Conservation (phyloP, 2,113 vertebrate species). For the Channa argus region DNA sequence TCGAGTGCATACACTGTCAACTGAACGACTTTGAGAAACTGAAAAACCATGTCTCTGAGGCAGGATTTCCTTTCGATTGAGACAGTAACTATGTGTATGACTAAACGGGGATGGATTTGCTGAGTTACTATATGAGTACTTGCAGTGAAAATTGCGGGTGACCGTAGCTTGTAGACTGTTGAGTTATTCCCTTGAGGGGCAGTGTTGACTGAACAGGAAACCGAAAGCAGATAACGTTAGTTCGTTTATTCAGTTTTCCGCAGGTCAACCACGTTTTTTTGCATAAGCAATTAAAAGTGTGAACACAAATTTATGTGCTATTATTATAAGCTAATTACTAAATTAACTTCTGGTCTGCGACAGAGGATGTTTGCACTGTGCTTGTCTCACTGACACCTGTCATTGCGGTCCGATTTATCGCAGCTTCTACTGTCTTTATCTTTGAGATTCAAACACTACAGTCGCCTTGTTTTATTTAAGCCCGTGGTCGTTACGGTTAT, state of each 20-base stretch:
- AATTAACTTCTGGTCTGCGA: conserved; percentile 6
- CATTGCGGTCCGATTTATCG: conserved; percentile 32
- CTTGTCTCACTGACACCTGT: conserved; percentile 68
- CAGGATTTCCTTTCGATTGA: conserved; percentile 28
- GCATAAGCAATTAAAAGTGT: neutral
- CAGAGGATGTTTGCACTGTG: conserved; percentile 9
- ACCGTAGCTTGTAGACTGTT: conserved; percentile 2
- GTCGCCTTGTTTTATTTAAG: neutral
- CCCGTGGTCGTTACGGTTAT: neutral
- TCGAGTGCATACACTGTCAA: conserved; percentile 22
- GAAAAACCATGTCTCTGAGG: neutral
- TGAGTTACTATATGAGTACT: conserved; percentile 4
- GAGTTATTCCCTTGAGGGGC: conserved; percentile 35
- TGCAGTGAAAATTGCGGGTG: conserved; percentile 11
- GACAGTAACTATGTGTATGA: conserved; percentile 30
- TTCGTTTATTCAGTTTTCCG: conserved; percentile 19
- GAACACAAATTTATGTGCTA: neutral
- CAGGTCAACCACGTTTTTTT: conserved; percentile 21
- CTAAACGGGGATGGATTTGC: conserved; percentile 27
- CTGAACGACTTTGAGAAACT: conserved; percentile 6
- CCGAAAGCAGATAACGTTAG: conserved; percentile 37
- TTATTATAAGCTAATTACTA: neutral
- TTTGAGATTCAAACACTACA: neutral
- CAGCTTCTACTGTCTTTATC: neutral
- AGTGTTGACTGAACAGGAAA: conserved; percentile 56